A percentile compares a stretch with the other conserved stretches of the same genome.
Evolutionary conservation across 1,140 invertebrate genomes (phyloP).

Genomic region (Mycetomoellerius zeteki): DNA sequence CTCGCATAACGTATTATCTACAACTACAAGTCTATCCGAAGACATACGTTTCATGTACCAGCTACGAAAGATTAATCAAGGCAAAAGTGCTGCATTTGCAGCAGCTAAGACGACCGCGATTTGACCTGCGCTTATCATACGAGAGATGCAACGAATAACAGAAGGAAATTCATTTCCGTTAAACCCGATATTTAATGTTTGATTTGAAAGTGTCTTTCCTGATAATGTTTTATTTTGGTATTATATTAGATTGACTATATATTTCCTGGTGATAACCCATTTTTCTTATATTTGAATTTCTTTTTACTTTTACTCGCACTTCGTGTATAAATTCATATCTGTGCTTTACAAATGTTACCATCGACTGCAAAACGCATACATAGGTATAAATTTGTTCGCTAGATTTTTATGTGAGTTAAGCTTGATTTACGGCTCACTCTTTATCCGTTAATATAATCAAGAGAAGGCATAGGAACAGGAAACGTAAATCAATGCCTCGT

Average conservation of each 20-base stretch:
- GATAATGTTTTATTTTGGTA: not conserved
- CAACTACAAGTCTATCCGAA: conserved; percentile 52
- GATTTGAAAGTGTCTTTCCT: not conserved
- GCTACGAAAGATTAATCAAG: conserved; percentile 66
- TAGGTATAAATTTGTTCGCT: conserved; percentile 45
- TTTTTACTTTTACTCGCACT: not conserved
- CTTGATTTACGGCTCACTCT: conserved; percentile 66
- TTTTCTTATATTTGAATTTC: not conserved
- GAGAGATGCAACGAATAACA: not conserved
- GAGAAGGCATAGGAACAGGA: conserved; percentile 52
- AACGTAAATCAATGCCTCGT: conserved; percentile 72
- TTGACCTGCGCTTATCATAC: conserved; percentile 24
- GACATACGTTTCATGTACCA: conserved; percentile 51
- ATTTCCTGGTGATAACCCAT: not conserved
- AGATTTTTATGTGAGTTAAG: conserved; percentile 50
- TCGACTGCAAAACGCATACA: not conserved
- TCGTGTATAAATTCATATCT: not conserved
- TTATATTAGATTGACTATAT: not conserved
- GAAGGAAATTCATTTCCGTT: not conserved
- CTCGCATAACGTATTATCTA: conserved; percentile 70
- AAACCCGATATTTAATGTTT: not conserved
- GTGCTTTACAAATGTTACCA: not conserved
- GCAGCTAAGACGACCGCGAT: not conserved
- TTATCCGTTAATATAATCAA: conserved; percentile 70
- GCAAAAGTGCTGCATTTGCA: conserved; percentile 53